Conservation (phyloP, 2,113 vertebrate genomes). For the Strigops habroptila region DNA sequence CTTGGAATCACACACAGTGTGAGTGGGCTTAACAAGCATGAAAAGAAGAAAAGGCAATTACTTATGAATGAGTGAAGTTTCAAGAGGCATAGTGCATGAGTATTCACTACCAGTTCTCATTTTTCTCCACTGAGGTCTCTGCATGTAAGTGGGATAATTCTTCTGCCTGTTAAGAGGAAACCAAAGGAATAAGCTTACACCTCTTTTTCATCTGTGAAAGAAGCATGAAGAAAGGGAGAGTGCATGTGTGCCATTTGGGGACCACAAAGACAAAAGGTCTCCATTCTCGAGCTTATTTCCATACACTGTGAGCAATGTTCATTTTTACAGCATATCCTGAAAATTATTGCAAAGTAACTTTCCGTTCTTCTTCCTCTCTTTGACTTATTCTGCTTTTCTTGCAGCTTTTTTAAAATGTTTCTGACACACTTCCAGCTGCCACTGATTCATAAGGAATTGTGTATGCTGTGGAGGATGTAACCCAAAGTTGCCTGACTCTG, state of each 20-base stretch:
- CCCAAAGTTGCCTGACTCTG: not conserved
- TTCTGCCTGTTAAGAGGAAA: not conserved
- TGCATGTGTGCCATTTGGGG: not conserved
- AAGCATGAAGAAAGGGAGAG: not conserved
- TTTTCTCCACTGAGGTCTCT: not conserved
- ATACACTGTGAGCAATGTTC: fast-evolving
- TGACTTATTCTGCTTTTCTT: not conserved
- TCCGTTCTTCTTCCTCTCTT: not conserved
- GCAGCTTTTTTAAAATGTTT: not conserved
- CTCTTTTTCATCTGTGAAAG: not conserved
- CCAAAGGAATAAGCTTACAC: not conserved
- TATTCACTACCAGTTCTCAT: not conserved
- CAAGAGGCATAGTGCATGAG: not conserved
- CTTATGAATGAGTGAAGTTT: not conserved
- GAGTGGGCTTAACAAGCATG: not conserved
- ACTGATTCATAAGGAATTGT: not conserved
- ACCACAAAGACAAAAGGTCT: not conserved
- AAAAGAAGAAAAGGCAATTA: not conserved
- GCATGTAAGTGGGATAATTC: not conserved
- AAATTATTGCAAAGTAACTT: not conserved
- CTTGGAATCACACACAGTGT: not conserved
- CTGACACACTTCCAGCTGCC: not conserved
- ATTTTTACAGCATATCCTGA: not conserved
- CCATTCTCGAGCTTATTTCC: not conserved
- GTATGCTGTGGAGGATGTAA: not conserved